Base-by-base conservation (phyloP, 2,888 invertebrate species). In the Notodonta ziczac region DNA sequence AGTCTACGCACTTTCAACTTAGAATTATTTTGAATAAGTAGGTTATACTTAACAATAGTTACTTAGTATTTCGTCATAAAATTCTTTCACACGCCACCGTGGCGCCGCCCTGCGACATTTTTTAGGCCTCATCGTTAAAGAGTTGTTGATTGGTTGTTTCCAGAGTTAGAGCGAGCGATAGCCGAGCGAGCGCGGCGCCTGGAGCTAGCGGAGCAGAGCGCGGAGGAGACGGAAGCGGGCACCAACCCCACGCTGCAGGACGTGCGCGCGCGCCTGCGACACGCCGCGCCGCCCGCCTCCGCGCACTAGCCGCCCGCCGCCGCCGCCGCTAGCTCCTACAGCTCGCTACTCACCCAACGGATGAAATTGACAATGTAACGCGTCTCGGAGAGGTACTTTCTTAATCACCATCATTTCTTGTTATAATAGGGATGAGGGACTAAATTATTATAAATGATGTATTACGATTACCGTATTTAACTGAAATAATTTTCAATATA, bases 121-220 rank as follows among this genome's bases (percentile, higher is more conserved):
- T 24, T 24, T 24, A n/a, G 24, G 24, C 24, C 24, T 1, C 24
- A 24, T 24, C 24, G 24, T 24, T 2, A 24, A 24, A 24, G 2
- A 24, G 2, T 24, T 1, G 24, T 24, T 24, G 60, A 40, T 7
- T 63, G 52, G 12, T 39, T 57, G 24, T 48, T 92, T 86, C 70
- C 94, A 85, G 95, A 95, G 82, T 78, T 95, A 59, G 95, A 95
- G 78, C 94, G 95, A 74, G 95, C 94, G 52, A 95, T 95, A 82
- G 95, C 95, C 0, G 95, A 95, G 76, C 89, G 95, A 50, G 95
- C 95, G 35, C 94, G 94, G 53, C 88, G 95, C 52, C 77, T 95
- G 58, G 95, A 94, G 73, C 89, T 89, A 63, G 91, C 92, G 40
- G 91, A 91, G 65, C 87, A 86, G 58, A 78, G 69, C 24, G 67